phyloP scores from a whole-genome alignment of 2,113 vertebrate genomes.

The Tautogolabrus adspersus region DNA sequence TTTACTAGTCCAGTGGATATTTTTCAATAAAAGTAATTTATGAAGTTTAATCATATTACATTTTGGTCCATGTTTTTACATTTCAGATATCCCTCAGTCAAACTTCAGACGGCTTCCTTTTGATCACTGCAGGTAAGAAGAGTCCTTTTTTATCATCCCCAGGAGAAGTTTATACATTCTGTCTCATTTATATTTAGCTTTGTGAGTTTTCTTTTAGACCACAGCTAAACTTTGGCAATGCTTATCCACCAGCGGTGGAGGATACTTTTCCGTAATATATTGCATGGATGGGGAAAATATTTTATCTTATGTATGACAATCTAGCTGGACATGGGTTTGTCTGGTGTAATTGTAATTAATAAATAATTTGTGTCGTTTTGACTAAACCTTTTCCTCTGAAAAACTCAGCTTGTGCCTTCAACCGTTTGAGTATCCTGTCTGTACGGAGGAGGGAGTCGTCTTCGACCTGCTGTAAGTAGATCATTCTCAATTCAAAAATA shows the following conservation, averaged over 20 bases:
- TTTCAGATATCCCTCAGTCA: constrained; percentile 89
- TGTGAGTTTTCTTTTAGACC: too few species aligned
- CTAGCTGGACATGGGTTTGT: background rate
- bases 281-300: background rate
- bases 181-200: background rate
- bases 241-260: background rate
- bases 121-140: constrained; percentile 95
- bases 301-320: too few species aligned
- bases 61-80: constrained; percentile 6
- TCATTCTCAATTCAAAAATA: background rate
- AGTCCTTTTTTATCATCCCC: background rate
- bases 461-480: constrained; percentile 90
- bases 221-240: background rate
- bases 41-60: background rate
- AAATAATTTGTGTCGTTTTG: background rate
- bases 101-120: constrained; percentile 95
- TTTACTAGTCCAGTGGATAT: too few species aligned
- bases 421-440: constrained; percentile 95
- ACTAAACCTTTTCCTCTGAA: background rate
- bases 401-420: constrained; percentile 92
- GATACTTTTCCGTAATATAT: too few species aligned
- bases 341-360: background rate
- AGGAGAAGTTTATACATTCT: background rate
- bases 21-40: background rate
- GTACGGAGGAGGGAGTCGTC: constrained; percentile 91